Evolutionary conservation across 2,113 vertebrate species (phyloP), one percentile per base, ranked within the genome.

Genomic region (Balaenoptera acutorostrata): DNA sequence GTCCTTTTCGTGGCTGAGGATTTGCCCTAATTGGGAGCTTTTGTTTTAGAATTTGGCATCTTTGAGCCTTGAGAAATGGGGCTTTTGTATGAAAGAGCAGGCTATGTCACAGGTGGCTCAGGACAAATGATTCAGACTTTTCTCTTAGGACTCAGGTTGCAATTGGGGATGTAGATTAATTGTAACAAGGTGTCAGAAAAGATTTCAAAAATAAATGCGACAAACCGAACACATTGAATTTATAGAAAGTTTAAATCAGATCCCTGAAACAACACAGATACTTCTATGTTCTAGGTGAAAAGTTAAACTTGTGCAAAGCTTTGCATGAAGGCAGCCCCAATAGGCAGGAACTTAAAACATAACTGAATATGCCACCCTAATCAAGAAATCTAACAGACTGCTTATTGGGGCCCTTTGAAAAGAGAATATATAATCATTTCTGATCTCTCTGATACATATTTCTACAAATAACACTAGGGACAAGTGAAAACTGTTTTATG

Each of bases 181-280:
- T 98, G 95, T 98, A 99, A 99, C 98, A 99, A 99, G 98, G 98
- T 99, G 98, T 99, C 99, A 99, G 97, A 99, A 99, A 99, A 99
- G 98, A 98, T 98, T 99, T 98, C 98, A 98, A 95, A 99, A 99
- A 99, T 99, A 99, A 99, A 99, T 98, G 98, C 96, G 97, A 96
- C 93, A 98, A 39, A 98, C 98, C 98, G 39, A 98, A 98, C 98
- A 98, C 98, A 95, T 97, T 98, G 98, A 97, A 98, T 98, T 98
- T 98, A 98, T 83, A 98, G 97, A 98, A 98, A 98, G 95, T 98
- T 97, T 98, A 99, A 99, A 98, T 98, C 97, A 97, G 97, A 91
- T 97, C 97, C 98, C 98, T 98, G 98, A 99, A 99, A 99, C 97
- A 99, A 98, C 98, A 98, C 66, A 69, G 94, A 97, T 98, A 94